Percentiles rank a stretch among this genome's conserved stretches.
Conservation (phyloP, 2,888 invertebrate genomes). For the Drosophila leonis region DNA sequence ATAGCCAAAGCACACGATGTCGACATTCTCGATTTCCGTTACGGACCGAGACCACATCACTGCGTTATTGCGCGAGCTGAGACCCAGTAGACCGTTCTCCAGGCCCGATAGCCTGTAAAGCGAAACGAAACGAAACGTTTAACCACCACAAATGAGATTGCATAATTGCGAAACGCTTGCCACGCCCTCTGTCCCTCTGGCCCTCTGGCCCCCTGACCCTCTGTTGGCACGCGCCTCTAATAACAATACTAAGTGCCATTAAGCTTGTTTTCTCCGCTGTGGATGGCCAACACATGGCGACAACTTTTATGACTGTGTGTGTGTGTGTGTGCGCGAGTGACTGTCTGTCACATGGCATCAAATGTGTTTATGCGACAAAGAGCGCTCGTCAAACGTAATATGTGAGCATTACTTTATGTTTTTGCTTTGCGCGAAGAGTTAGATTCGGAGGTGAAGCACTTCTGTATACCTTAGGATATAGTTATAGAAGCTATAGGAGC, state of each 20-base stretch:
- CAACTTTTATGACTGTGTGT: slow-evolving; percentile 48
- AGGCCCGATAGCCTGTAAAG: slow-evolving; percentile 90
- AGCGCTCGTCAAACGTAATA: slow-evolving; percentile 45
- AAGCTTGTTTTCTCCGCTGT: slow-evolving; percentile 5
- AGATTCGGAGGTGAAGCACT: background rate
- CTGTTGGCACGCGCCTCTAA: background rate
- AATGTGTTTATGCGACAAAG: slow-evolving; percentile 37
- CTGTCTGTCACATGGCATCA: slow-evolving; percentile 15
- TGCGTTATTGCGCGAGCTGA: slow-evolving; percentile 87
- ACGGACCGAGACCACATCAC: slow-evolving; percentile 86
- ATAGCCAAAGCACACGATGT: slow-evolving; percentile 92
- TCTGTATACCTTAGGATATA: background rate
- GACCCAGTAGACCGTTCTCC: slow-evolving; percentile 94
- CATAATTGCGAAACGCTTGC: slow-evolving; percentile 43
- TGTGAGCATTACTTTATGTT: slow-evolving; percentile 7
- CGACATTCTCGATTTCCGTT: slow-evolving; percentile 87
- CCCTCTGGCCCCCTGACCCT: too few relatives aligned
- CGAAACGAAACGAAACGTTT: background rate
- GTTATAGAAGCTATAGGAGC: background rate
- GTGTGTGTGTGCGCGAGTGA: slow-evolving; percentile 5
- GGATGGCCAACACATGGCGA: slow-evolving; percentile 46
- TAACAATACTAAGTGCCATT: slow-evolving; percentile 19
- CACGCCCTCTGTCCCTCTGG: background rate
- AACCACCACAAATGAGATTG: slow-evolving; percentile 30
- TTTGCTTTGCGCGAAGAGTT: background rate